phyloP scores from a whole-genome alignment of 2,888 invertebrate species.

The Lithophane semibrunnea region DNA sequence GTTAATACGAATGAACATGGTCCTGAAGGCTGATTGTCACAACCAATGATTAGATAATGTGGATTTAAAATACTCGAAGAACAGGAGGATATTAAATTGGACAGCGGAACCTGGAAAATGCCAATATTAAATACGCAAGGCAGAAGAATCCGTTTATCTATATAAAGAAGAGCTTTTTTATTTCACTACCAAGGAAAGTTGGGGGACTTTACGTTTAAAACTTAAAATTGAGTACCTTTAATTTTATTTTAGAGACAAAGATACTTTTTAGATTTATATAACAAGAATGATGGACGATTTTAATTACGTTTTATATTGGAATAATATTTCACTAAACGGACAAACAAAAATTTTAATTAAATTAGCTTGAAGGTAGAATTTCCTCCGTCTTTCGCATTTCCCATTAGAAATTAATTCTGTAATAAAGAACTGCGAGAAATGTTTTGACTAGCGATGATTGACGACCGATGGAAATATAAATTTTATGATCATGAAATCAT shows the following conservation, averaged over 20 bases:
- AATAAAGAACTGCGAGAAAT: constrained; percentile 48
- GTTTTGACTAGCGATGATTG: constrained; percentile 55
- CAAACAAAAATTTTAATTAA: constrained; percentile 58
- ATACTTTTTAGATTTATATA: constrained; percentile 50
- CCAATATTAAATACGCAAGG: constrained; percentile 30
- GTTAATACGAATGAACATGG: not conserved
- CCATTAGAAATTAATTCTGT: constrained; percentile 49
- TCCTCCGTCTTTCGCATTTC: constrained; percentile 20
- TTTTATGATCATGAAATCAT: constrained; percentile 58
- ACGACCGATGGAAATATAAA: constrained; percentile 58
- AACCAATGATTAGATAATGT: not conserved
- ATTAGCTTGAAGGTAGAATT: constrained; percentile 45
- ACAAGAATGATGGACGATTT: constrained; percentile 56
- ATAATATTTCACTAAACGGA: constrained; percentile 60
- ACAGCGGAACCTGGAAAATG: constrained; percentile 11
- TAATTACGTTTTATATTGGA: constrained; percentile 60
- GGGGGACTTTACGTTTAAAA: constrained; percentile 31
- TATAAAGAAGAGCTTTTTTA: constrained; percentile 28
- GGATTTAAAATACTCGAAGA: not conserved
- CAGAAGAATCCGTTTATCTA: constrained; percentile 26
- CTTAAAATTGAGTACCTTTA: constrained; percentile 43
- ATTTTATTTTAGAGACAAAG: constrained; percentile 58
- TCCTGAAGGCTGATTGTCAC: not conserved
- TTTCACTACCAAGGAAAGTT: constrained; percentile 27
- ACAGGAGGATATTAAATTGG: not conserved